These are phyloP conservation scores for Cryptotermes secundus DNA, from an alignment of 1,140 invertebrate genomes.

Conservation along the genomic window DNA sequence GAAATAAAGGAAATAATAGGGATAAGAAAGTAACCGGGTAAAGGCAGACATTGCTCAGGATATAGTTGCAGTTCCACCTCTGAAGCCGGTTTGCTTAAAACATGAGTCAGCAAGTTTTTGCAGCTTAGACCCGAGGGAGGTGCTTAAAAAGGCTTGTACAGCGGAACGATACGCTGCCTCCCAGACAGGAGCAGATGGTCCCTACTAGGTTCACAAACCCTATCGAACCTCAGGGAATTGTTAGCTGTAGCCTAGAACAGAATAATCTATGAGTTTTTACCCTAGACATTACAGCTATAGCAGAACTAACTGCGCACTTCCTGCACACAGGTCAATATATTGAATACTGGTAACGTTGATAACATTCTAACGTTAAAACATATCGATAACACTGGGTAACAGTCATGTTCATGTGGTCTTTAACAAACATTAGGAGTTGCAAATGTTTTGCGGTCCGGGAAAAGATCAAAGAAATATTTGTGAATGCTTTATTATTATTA, in stretches of 20 bases:
- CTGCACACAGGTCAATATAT: no score
- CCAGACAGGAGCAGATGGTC: neutral
- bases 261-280: neutral
- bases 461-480: no score
- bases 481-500: no score
- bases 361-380: no score
- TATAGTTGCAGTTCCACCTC: neutral
- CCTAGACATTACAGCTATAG: neutral
- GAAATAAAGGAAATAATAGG: neutral
- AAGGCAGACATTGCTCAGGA: neutral
- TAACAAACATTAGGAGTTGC: no score
- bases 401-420: no score
- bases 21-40: neutral
- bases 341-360: no score
- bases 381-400: no score
- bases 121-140: neutral
- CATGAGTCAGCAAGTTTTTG: neutral
- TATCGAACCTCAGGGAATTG: constrained; percentile 1
- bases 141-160: neutral
- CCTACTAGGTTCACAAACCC: neutral
- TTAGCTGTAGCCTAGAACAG: neutral
- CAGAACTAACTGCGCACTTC: no score
- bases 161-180: neutral
- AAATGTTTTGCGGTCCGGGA: no score
- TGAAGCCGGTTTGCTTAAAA: neutral